Evolutionary conservation across 1,140 invertebrate genomes (phyloP).

Genomic region (Druon quercuslanigerum): DNA sequence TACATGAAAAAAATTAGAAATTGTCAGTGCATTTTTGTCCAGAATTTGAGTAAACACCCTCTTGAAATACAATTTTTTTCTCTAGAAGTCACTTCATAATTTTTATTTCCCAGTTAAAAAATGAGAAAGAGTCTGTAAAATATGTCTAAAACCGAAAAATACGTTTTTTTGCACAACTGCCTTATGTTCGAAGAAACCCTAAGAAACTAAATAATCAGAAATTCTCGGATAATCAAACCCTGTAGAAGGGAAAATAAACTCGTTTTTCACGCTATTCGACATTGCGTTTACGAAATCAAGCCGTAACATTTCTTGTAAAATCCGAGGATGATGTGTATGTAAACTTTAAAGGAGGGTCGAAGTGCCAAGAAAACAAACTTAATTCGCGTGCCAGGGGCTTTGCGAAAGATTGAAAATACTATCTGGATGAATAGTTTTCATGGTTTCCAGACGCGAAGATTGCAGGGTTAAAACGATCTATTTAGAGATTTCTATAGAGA

Average conservation of each 20-base stretch:
- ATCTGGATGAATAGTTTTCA: neutral
- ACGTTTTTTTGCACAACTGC: neutral
- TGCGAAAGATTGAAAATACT: slow-evolving; percentile 35
- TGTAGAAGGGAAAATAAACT: slow-evolving; percentile 50
- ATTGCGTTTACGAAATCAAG: slow-evolving; percentile 56
- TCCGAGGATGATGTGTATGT: slow-evolving; percentile 36
- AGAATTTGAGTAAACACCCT: too few species aligned
- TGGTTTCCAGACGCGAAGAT: neutral
- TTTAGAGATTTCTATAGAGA: neutral
- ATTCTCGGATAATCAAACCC: slow-evolving; percentile 1
- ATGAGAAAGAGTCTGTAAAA: neutral
- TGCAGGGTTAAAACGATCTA: neutral
- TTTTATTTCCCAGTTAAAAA: neutral
- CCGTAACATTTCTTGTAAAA: slow-evolving; percentile 51
- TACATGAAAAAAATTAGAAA: too few species aligned
- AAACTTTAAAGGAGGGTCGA: slow-evolving; percentile 44
- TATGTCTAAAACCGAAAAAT: neutral
- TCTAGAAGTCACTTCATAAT: slow-evolving; percentile 1
- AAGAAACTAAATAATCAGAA: slow-evolving; percentile 5
- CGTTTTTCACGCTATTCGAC: slow-evolving; percentile 45
- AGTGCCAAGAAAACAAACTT: slow-evolving; percentile 1
- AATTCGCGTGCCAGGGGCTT: neutral
- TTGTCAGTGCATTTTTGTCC: too few species aligned
- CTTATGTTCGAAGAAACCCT: neutral
- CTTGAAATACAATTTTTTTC: neutral